These are phyloP conservation scores for Microtus ochrogaster DNA, from an alignment of 2,113 vertebrate species.

Conservation along the genomic window DNA sequence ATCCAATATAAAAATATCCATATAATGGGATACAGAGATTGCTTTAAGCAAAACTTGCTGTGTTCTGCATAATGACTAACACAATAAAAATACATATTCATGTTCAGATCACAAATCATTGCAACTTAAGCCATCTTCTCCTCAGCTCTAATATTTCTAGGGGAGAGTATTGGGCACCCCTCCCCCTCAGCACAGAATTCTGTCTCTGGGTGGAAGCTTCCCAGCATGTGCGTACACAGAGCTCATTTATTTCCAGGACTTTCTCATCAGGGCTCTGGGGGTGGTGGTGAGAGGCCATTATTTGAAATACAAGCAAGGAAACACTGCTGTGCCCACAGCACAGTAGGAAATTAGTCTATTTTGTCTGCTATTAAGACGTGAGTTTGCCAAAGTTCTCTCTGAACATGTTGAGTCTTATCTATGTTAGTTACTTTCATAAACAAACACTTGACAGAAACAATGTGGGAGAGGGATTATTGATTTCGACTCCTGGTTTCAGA, in stretches of 20 bases:
- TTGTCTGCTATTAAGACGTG: constrained; percentile 55
- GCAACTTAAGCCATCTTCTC: constrained; percentile 57
- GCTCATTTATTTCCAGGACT: constrained; percentile 45
- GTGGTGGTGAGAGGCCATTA: constrained; percentile 1
- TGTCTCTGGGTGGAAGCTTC: neutral
- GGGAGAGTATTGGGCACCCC: neutral
- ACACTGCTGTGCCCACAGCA: constrained; percentile 6
- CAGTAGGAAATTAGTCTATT: constrained; percentile 50
- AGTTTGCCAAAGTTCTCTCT: constrained; percentile 29
- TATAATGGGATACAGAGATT: constrained; percentile 18
- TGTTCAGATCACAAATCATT: constrained; percentile 65
- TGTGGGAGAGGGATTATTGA: neutral
- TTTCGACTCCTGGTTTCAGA: neutral
- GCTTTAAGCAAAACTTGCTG: constrained; percentile 67
- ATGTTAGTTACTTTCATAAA: neutral
- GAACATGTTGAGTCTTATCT: neutral
- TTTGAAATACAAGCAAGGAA: constrained; percentile 48
- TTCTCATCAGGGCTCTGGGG: constrained; percentile 38
- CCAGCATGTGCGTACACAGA: neutral
- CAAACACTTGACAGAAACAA: neutral
- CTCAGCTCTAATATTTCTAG: neutral
- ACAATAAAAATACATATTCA: constrained; percentile 71
- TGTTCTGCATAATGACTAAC: constrained; percentile 52
- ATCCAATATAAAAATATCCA: constrained; percentile 38
- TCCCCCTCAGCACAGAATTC: neutral